These are phyloP conservation scores for Halichondria panicea DNA, from an alignment of 37 sponge, comb jelly and placozoan species.

Conservation along the genomic window DNA sequence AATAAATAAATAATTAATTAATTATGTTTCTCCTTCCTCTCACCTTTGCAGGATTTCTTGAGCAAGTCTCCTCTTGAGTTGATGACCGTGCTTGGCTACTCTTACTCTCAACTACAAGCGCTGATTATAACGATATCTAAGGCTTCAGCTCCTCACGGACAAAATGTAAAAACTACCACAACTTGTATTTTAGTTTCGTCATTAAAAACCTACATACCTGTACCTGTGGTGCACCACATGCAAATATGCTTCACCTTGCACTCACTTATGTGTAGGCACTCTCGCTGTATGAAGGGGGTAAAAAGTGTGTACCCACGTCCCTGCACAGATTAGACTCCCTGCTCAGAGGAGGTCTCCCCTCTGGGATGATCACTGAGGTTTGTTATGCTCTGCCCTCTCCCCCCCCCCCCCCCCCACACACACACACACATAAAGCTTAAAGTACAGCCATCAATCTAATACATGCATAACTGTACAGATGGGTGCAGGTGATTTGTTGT, in stretches of 20 bases:
- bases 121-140: background rate
- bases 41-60: constrained; percentile 34
- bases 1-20: no score
- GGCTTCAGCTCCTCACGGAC: constrained; percentile 23
- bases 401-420: no score
- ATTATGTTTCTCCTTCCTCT: background rate
- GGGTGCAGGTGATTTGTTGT: background rate
- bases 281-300: background rate
- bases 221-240: no score
- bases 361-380: constrained; percentile 79
- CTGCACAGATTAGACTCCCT: constrained; percentile 52
- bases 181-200: background rate
- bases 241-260: no score
- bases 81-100: constrained; percentile 20
- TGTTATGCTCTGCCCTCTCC: no score
- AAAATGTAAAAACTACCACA: constrained; percentile 12
- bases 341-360: constrained; percentile 70
- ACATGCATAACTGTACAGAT: background rate
- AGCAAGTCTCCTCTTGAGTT: constrained; percentile 15
- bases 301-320: constrained; percentile 40
- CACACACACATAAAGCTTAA: no score
- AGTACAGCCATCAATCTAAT: background rate
- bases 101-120: constrained; percentile 13
- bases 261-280: no score
- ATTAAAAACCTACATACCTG: no score